Evolutionary conservation across 92 coral and sea anemone genomes (phyloP).

Genomic region (Montipora capitata): DNA sequence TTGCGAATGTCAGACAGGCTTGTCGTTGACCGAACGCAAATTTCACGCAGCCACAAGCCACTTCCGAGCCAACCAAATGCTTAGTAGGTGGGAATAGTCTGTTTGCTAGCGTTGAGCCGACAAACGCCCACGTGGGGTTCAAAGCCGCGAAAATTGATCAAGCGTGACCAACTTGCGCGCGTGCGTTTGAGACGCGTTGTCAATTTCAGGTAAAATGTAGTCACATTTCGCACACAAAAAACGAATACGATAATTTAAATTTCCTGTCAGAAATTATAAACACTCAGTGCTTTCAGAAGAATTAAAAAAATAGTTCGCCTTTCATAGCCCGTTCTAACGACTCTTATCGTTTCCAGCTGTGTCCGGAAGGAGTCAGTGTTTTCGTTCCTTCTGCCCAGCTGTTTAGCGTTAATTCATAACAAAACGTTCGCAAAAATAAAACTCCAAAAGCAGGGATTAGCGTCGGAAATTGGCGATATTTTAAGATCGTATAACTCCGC

Average conservation of each 20-base stretch:
- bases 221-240: conserved; percentile 23
- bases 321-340: neutral
- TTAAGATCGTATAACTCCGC: conserved; percentile 38
- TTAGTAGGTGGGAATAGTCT: conserved; percentile 93
- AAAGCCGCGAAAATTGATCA: conserved; percentile 89
- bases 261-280: neutral
- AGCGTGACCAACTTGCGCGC: conserved; percentile 96
- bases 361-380: conserved; percentile 33
- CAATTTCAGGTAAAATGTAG: conserved; percentile 31
- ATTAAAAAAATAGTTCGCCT: neutral
- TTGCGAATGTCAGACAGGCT: conserved; percentile 61
- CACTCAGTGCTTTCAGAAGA: neutral
- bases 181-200: conserved; percentile 84
- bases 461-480: conserved; percentile 51
- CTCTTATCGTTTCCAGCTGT: conserved; percentile 32
- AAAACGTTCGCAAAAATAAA: conserved; percentile 12
- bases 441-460: conserved; percentile 28
- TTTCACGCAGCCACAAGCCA: conserved; percentile 84
- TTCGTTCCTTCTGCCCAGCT: conserved; percentile 42
- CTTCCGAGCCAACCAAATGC: conserved; percentile 95
- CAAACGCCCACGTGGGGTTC: conserved; percentile 94
- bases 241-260: neutral
- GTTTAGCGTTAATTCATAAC: conserved; percentile 20
- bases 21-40: conserved; percentile 85
- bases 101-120: conserved; percentile 79